These are phyloP conservation scores for Armadillidium nasatum DNA, from an alignment of 1,140 invertebrate species.

Conservation along the genomic window DNA sequence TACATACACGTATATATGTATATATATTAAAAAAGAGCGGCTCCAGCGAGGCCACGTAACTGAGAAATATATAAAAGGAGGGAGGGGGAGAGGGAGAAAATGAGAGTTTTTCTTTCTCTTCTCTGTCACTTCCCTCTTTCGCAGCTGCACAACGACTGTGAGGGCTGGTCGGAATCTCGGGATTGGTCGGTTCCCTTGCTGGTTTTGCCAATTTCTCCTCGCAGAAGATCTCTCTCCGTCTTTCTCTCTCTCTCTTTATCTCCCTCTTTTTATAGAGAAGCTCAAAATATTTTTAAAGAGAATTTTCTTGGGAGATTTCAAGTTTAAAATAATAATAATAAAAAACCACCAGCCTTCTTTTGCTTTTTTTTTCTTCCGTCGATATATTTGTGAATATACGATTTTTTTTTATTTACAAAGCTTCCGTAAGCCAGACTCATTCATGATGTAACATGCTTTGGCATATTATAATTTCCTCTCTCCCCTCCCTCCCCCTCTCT, in stretches of 20 bases:
- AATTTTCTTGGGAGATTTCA: not conserved
- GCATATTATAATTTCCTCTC: slow-evolving; percentile 8
- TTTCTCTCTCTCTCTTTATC: not conserved
- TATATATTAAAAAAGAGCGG: not conserved
- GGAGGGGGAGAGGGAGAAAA: not conserved
- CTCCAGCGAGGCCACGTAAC: slow-evolving; percentile 9
- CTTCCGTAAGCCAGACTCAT: not conserved
- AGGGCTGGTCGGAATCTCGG: not conserved
- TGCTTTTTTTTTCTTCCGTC: not conserved
- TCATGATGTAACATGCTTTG: slow-evolving; percentile 3
- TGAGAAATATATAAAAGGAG: not conserved
- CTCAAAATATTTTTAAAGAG: slow-evolving; percentile 2
- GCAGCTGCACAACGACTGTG: not conserved
- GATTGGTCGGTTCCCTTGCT: not conserved
- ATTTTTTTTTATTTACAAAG: not conserved
- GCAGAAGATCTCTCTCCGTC: not conserved
- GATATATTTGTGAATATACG: not conserved
- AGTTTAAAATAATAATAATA: too few relatives aligned
- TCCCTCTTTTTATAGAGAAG: not conserved
- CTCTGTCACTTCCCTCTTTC: not conserved
- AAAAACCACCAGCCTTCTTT: too few relatives aligned
- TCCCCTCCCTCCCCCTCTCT: not conserved
- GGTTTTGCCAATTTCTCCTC: slow-evolving; percentile 6
- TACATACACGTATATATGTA: too few relatives aligned
- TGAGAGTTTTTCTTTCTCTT: not conserved